phyloP scores from a whole-genome alignment of 2,113 vertebrate genomes.

The Elaphurus davidianus region DNA sequence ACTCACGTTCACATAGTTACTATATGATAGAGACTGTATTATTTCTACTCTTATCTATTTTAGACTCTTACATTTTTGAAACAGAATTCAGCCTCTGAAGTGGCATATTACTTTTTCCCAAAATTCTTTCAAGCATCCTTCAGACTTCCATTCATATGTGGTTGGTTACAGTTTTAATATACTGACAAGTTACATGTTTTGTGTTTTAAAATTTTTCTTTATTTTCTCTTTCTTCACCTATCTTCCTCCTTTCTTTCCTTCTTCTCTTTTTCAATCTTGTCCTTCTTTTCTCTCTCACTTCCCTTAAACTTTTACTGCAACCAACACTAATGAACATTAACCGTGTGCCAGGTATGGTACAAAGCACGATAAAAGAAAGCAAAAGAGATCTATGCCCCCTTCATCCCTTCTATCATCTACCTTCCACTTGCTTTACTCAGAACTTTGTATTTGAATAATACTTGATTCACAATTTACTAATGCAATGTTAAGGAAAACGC shows the following conservation, averaged over 20 bases:
- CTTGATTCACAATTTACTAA: neutral
- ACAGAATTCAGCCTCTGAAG: neutral
- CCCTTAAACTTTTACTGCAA: neutral
- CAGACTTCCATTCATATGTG: neutral
- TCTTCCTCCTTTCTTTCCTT: neutral
- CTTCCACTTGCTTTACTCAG: neutral
- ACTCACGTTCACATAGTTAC: neutral
- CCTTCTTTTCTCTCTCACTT: neutral
- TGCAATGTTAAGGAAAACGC: fast-evolving
- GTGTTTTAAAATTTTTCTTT: neutral
- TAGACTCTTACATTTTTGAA: neutral
- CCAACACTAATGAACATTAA: neutral
- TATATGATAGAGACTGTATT: neutral
- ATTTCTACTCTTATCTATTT: neutral
- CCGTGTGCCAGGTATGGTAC: neutral
- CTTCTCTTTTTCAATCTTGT: neutral
- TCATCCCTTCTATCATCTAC: neutral
- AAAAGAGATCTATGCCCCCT: neutral
- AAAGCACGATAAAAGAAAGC: neutral
- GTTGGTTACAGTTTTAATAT: neutral
- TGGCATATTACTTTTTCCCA: neutral
- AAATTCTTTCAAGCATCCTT: neutral
- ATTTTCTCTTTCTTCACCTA: neutral
- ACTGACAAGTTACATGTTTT: neutral
- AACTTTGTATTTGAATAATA: neutral